Percentiles rank a stretch among this genome's conserved stretches.
Evolutionary conservation across 2,888 invertebrate genomes (phyloP).

Genomic region (Pristionchus entomophagus): DNA sequence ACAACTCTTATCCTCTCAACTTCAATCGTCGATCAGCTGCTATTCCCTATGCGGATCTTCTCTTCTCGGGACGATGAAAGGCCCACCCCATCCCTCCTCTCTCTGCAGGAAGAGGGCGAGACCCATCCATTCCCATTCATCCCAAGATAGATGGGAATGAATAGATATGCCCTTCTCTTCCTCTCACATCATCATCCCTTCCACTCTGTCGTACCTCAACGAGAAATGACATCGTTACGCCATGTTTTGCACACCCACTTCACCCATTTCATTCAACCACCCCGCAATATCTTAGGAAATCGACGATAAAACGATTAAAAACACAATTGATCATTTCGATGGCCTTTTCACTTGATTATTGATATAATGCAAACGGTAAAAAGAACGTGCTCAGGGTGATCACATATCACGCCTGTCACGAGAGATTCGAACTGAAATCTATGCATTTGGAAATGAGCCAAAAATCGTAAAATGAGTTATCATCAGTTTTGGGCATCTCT

Average conservation of each 20-base stretch:
- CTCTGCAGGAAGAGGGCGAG: not conserved
- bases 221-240: not conserved
- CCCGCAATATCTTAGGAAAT: constrained; percentile 12
- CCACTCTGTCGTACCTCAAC: not conserved
- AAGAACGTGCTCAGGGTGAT: not conserved
- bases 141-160: not conserved
- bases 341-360: not conserved
- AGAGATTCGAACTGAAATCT: no score
- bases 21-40: constrained; percentile 41
- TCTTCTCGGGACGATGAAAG: constrained; percentile 17
- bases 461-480: no score
- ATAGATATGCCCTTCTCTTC: not conserved
- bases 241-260: not conserved
- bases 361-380: no score
- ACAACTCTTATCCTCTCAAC: not conserved
- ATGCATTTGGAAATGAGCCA: no score
- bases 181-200: not conserved
- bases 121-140: not conserved
- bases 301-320: not conserved
- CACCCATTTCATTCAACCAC: not conserved
- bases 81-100: no score
- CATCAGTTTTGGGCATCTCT: no score
- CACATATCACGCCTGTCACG: no score
- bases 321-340: not conserved
- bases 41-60: constrained; percentile 33